phyloP scores from a whole-genome alignment of 2,888 invertebrate species.

The Epicampocera succincta region DNA sequence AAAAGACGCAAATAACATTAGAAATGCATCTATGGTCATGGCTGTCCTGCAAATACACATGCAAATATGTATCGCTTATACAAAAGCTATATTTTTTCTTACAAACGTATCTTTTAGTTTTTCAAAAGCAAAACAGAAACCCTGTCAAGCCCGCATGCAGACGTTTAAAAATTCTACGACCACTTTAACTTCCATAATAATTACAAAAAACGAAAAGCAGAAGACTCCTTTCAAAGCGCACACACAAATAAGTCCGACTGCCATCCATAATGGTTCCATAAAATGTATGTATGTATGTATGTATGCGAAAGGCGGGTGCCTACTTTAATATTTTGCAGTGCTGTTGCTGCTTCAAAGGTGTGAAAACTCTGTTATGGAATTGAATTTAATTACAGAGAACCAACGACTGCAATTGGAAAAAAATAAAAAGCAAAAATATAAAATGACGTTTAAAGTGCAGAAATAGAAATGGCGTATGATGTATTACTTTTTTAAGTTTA shows the following conservation, averaged over 20 bases:
- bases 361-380: slow-evolving; percentile 53
- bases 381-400: slow-evolving; percentile 43
- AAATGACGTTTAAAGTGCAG: neutral
- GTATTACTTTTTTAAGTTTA: neutral
- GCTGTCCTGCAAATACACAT: neutral
- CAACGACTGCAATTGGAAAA: neutral
- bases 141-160: neutral
- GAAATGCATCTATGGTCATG: slow-evolving; percentile 3
- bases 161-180: neutral
- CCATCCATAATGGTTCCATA: slow-evolving; percentile 4
- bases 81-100: neutral
- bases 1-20: neutral
- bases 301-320: neutral
- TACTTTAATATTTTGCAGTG: slow-evolving; percentile 8
- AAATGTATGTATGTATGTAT: no score
- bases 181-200: slow-evolving; percentile 30
- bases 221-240: neutral
- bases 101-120: neutral
- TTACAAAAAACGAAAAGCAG: slow-evolving; percentile 2
- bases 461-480: neutral
- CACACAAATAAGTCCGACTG: neutral
- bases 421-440: neutral
- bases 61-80: neutral
- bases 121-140: neutral
- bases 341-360: slow-evolving; percentile 41